These are phyloP conservation scores for Phrixothrix hirtus DNA, from an alignment of 2,888 invertebrate species.

Conservation along the genomic window DNA sequence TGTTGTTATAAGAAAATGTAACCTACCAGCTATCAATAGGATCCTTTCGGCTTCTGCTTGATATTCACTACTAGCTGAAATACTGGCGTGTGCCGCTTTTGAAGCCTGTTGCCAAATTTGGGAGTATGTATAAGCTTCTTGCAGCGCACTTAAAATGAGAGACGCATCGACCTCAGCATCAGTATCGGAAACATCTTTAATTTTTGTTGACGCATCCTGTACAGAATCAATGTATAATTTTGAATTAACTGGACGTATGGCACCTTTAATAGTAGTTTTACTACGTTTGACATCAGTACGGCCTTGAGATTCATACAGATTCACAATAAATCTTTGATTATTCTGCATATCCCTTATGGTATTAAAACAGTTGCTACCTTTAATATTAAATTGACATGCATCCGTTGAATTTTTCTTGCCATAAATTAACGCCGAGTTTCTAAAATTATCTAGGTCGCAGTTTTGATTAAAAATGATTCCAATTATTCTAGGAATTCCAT, in stretches of 20 bases:
- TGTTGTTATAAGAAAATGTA: too few relatives aligned
- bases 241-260: neutral
- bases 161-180: neutral
- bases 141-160: neutral
- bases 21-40: slow-evolving; percentile 45
- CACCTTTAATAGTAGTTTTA: neutral
- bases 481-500: neutral
- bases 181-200: neutral
- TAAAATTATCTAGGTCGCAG: neutral
- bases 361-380: too few relatives aligned
- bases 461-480: slow-evolving; percentile 3
- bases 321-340: slow-evolving; percentile 34
- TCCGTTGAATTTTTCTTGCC: neutral
- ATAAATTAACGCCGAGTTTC: neutral
- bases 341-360: neutral
- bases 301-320: slow-evolving; percentile 37
- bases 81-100: slow-evolving; percentile 42
- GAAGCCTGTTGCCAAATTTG: slow-evolving; percentile 45
- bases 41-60: slow-evolving; percentile 45
- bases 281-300: slow-evolving; percentile 15
- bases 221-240: neutral
- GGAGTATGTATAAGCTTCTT: slow-evolving; percentile 41
- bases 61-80: slow-evolving; percentile 28
- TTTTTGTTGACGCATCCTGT: neutral
- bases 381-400: neutral